A percentile compares a stretch with the other conserved stretches of the same genome.
phyloP scores from a whole-genome alignment of 2,888 invertebrate species.

The Tetragnatha montana region DNA sequence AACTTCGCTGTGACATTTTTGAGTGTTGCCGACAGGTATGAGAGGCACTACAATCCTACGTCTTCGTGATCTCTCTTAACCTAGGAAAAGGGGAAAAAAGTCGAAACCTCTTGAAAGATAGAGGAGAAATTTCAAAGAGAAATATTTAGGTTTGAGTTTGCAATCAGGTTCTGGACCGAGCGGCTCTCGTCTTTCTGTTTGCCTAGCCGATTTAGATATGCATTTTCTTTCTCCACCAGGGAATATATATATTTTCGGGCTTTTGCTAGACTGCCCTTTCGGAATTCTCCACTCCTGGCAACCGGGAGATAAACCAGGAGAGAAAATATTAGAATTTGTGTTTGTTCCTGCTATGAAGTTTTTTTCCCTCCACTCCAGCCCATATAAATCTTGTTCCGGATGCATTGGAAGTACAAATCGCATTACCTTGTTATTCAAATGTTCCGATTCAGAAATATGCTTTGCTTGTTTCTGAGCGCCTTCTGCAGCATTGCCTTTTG shows the following conservation, averaged over 20 bases:
- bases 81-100: background rate
- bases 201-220: conserved; percentile 56
- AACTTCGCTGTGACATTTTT: background rate
- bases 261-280: conserved; percentile 31
- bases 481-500: no score
- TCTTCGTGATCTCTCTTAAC: conserved; percentile 35
- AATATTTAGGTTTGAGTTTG: conserved; percentile 68
- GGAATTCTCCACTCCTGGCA: conserved; percentile 19
- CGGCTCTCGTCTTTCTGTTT: conserved; percentile 32
- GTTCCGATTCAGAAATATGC: background rate
- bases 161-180: conserved; percentile 63
- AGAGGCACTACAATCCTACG: conserved; percentile 28
- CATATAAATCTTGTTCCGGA: conserved; percentile 43
- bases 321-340: conserved; percentile 40
- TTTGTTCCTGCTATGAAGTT: conserved; percentile 12
- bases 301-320: conserved; percentile 46
- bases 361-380: conserved; percentile 8
- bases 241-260: background rate
- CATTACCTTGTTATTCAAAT: conserved; percentile 1
- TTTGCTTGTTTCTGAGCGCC: background rate
- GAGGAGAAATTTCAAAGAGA: conserved; percentile 58
- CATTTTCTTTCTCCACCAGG: conserved; percentile 4
- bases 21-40: conserved; percentile 17
- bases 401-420: background rate
- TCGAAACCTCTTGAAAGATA: background rate